These are phyloP conservation scores for Myodes glareolus DNA, from an alignment of 2,113 vertebrate species.

Conservation along the genomic window DNA sequence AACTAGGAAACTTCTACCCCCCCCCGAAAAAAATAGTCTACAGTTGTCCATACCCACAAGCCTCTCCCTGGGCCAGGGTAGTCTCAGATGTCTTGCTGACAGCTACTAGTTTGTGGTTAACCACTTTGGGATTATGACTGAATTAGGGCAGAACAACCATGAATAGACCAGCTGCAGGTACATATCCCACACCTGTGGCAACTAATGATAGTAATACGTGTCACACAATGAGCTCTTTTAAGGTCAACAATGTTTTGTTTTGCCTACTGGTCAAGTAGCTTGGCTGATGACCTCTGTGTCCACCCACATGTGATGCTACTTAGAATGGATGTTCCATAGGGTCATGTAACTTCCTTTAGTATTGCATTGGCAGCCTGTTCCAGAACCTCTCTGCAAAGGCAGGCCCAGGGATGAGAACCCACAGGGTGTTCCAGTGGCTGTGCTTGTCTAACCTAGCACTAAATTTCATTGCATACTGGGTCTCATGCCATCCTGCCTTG, in stretches of 20 bases:
- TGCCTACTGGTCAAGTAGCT: neutral
- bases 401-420: neutral
- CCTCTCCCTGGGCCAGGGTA: neutral
- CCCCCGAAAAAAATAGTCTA: neutral
- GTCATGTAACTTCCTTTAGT: neutral
- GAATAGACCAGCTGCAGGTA: neutral
- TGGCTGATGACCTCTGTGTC: neutral
- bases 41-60: fast-evolving
- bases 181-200: neutral
- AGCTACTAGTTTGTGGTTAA: neutral
- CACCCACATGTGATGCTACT: neutral
- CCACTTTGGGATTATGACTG: neutral
- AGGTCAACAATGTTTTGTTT: neutral
- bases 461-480: neutral
- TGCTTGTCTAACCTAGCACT: neutral
- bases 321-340: neutral
- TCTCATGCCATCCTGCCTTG: neutral
- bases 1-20: neutral
- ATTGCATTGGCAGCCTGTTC: neutral
- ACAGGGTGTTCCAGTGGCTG: neutral
- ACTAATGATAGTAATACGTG: neutral
- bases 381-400: neutral
- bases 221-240: neutral
- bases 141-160: neutral
- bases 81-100: neutral